Evolutionary conservation across 2,113 vertebrate species (phyloP).

Genomic region (Scolopax mira): DNA sequence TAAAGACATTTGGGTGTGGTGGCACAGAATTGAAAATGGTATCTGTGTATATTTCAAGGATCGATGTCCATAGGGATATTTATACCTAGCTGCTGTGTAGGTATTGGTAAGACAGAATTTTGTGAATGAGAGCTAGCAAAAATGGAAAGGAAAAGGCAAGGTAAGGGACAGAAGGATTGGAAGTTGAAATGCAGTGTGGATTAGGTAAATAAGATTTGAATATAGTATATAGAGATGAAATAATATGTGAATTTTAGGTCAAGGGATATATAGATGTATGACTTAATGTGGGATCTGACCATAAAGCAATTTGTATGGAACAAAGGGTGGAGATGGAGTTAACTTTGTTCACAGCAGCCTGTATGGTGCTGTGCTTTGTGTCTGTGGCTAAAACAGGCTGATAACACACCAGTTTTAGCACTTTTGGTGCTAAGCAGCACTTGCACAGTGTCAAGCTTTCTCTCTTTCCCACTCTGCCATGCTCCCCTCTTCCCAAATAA

Average conservation of each 20-base stretch:
- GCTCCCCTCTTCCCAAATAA: background rate
- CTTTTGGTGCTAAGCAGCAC: background rate
- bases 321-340: background rate
- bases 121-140: background rate
- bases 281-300: background rate
- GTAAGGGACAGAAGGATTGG: fast-evolving
- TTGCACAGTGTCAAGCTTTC: background rate
- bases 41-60: background rate
- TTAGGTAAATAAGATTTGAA: background rate
- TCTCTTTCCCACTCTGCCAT: background rate
- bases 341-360: background rate
- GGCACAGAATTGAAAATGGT: background rate
- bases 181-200: background rate
- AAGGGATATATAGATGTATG: background rate
- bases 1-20: background rate
- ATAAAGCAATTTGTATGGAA: background rate
- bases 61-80: background rate
- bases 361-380: background rate
- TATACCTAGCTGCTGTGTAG: background rate
- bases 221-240: background rate
- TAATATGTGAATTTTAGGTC: too few species aligned
- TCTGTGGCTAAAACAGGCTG: background rate
- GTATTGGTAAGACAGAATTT: background rate
- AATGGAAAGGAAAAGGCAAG: background rate
- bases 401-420: background rate